phyloP scores from a whole-genome alignment of 1,140 invertebrate genomes.

The Chironomus striatipennis region DNA sequence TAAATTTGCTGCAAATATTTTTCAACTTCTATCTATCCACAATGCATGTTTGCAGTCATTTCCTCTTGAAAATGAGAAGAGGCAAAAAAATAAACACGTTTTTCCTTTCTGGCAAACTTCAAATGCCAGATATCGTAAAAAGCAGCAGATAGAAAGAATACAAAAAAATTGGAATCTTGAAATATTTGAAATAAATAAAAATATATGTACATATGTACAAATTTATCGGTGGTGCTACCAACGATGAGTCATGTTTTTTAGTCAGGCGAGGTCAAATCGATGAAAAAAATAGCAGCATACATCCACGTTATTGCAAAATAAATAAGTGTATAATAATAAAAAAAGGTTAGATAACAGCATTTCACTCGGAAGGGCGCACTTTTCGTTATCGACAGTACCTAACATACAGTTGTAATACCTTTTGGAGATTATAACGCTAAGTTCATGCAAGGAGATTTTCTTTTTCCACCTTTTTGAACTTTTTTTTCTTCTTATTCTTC shows the following conservation, averaged over 20 bases:
- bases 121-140: slow-evolving; percentile 3
- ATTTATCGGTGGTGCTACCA: background rate
- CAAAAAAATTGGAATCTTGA: background rate
- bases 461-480: background rate
- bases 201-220: background rate
- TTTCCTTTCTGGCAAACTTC: background rate
- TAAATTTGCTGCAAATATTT: background rate
- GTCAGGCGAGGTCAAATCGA: slow-evolving; percentile 22
- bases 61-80: background rate
- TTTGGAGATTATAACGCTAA: background rate
- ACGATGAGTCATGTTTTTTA: slow-evolving; percentile 19
- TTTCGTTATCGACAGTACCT: background rate
- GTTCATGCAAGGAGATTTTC: background rate
- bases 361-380: background rate
- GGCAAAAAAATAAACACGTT: background rate
- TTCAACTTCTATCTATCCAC: background rate
- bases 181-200: slow-evolving; percentile 1
- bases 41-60: background rate
- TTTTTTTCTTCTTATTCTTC: background rate
- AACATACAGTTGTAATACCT: background rate
- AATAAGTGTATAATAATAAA: background rate
- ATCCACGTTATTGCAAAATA: slow-evolving; percentile 13
- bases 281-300: background rate
- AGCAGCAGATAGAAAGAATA: background rate
- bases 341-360: background rate